Percentiles rank a stretch among this genome's conserved stretches.
phyloP scores from a whole-genome alignment of 2,888 invertebrate species.

The Pterostichus niger region DNA sequence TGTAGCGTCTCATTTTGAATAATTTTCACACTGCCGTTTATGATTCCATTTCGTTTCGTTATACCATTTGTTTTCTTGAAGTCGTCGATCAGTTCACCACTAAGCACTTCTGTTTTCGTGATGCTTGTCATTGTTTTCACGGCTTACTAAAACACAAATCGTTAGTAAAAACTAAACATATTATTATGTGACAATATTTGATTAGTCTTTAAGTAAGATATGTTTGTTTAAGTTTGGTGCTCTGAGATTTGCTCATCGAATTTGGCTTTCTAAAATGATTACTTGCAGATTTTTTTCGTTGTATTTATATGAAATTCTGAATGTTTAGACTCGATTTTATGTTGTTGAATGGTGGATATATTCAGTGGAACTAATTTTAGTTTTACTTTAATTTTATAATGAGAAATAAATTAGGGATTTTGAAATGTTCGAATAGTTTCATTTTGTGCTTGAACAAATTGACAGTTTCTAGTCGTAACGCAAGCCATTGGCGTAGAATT shows the following conservation, averaged over 20 bases:
- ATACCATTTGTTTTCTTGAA: slow-evolving; percentile 16
- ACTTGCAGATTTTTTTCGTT: slow-evolving; percentile 29
- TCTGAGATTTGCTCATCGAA: slow-evolving; percentile 32
- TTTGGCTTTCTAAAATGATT: slow-evolving; percentile 45
- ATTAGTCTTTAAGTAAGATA: slow-evolving; percentile 10
- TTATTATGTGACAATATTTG: slow-evolving; percentile 43
- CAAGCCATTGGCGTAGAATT: neutral
- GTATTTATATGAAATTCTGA: slow-evolving; percentile 35
- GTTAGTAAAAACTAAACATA: neutral
- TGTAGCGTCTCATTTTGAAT: slow-evolving; percentile 1
- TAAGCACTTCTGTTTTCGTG: slow-evolving; percentile 28
- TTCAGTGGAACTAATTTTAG: slow-evolving; percentile 36
- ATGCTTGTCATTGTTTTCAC: slow-evolving; percentile 24
- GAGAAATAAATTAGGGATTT: slow-evolving; percentile 43
- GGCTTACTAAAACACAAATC: slow-evolving; percentile 23
- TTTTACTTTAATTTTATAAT: slow-evolving; percentile 7
- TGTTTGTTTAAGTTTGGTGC: slow-evolving; percentile 23
- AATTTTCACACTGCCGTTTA: no score
- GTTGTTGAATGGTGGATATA: neutral
- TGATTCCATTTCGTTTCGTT: slow-evolving; percentile 17
- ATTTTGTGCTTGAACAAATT: neutral
- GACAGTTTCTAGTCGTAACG: neutral
- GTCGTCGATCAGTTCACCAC: neutral
- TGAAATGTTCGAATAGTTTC: slow-evolving; percentile 14
- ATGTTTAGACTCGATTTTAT: neutral